A percentile compares a stretch with the other conserved stretches of the same genome.
Evolutionary conservation across 2,113 vertebrate species (phyloP).

Genomic region (Gnathonemus echidnorhynchus): DNA sequence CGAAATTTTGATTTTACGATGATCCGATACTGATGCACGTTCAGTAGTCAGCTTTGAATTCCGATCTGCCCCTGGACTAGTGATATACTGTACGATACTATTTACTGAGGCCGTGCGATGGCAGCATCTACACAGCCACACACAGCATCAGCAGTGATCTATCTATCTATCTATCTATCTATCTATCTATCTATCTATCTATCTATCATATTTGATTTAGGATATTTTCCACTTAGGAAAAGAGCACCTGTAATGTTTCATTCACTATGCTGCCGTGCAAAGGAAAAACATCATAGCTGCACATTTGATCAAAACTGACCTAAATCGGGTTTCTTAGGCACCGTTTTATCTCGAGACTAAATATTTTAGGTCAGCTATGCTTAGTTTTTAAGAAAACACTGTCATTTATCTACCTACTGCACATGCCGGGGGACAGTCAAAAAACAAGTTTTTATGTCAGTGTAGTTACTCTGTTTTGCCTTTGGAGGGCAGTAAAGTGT

Average conservation of each 20-base stretch:
- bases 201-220: neutral
- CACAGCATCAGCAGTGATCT: no score
- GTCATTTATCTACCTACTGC: neutral
- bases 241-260: neutral
- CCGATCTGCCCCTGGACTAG: neutral
- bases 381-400: neutral
- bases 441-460: neutral
- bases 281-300: neutral
- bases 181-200: no score
- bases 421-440: neutral
- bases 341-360: neutral
- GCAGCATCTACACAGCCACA: neutral
- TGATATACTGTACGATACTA: neutral
- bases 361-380: neutral
- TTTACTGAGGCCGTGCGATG: neutral
- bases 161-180: no score
- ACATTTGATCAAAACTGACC: neutral
- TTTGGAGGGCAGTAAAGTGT: neutral
- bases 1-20: neutral
- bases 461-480: neutral
- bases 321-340: neutral
- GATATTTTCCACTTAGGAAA: neutral
- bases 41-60: neutral
- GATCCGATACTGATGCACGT: neutral
- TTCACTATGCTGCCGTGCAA: neutral